Evolutionary conservation across 2,113 vertebrate genomes (phyloP), one percentile per base, ranked within the genome.

Genomic region (Amphiprion percula): DNA sequence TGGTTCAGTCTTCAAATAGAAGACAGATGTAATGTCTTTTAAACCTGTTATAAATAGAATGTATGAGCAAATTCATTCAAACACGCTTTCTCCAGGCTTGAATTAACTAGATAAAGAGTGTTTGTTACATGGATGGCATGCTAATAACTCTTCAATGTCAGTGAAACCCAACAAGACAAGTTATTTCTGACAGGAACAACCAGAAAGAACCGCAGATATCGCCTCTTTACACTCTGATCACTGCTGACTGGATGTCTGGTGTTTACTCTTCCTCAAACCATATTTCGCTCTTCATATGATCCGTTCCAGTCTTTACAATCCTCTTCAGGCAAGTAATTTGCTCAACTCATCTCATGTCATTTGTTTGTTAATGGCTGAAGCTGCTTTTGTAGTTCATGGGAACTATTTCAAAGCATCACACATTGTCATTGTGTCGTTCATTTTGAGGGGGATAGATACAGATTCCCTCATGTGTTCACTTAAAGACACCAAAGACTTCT

Each of bases 291-390:
- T 67, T 71, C 6, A 41, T 39, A 17, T 47, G 55, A 56, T 72
- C 52, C 37, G 56, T 50, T 71, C 19, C 47, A 58, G 59, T 33
- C 67, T 74, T 87, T 53, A 77, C 30, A 21, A 53, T 24, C 21
- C 0, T 14, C 76, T 47, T 28, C 23, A 24, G 63, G 77, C 63
- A 39, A 64, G 10, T 6, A 14, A 6, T 2, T 1, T 50, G 15
- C 44, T 6, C 70, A 46, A 56, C 44, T 79, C 41, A 24, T 60
- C 55, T 58, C 33, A 63, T 28, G 33, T 37, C 33, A 10, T 37
- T 37, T 8, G 33, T 2, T 37, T 37, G 6, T 37, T 10, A 37
- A 9, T 10, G 33, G 1, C 33, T 37, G 33, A 2, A 37, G 7
- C 33, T 37, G 33, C 6, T 2, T 37, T 37, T 10, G 2, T 37